phyloP scores from a whole-genome alignment of 2,888 invertebrate genomes.

The Palloptera scutellata region DNA sequence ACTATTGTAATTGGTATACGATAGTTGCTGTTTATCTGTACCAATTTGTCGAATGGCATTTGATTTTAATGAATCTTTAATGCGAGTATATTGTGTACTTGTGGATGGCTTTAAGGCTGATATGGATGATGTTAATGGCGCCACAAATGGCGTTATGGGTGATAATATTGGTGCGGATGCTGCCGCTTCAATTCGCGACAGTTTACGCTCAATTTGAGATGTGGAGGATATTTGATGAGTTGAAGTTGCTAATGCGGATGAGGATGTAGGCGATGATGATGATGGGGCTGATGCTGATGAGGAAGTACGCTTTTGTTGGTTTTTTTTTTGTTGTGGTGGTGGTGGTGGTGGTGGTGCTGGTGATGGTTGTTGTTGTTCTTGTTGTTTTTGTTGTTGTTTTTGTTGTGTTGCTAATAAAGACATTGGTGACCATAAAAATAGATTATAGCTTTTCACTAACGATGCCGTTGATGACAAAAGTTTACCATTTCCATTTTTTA shows the following conservation, averaged over 20 bases:
- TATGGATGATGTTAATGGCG: conserved; percentile 35
- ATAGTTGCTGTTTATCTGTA: conserved; percentile 20
- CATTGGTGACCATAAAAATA: conserved; percentile 45
- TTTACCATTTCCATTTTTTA: conserved; percentile 13
- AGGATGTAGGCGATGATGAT: conserved; percentile 42
- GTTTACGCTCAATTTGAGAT: too few species aligned
- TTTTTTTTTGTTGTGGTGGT: conserved; percentile 15
- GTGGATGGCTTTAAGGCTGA: conserved; percentile 30
- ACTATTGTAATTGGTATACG: conserved; percentile 25
- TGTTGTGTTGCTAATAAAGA: conserved; percentile 36
- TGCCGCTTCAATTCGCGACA: too few species aligned
- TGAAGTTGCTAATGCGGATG: conserved; percentile 40
- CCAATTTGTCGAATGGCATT: not conserved
- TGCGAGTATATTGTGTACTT: not conserved
- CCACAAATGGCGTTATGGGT: conserved; percentile 40
- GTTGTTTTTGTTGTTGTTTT: conserved; percentile 13
- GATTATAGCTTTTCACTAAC: conserved; percentile 42
- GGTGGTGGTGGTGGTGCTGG: conserved; percentile 21
- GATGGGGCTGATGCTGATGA: conserved; percentile 37
- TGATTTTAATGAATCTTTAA: not conserved
- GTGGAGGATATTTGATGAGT: too few species aligned
- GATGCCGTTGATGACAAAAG: conserved; percentile 24
- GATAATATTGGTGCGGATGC: conserved; percentile 14
- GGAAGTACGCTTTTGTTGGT: too few species aligned
- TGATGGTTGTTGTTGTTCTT: conserved; percentile 29